A percentile compares a stretch with the other conserved stretches of the same genome.
These are phyloP conservation scores for Microtus oregoni DNA, from an alignment of 2,113 vertebrate species.

Conservation along the genomic window DNA sequence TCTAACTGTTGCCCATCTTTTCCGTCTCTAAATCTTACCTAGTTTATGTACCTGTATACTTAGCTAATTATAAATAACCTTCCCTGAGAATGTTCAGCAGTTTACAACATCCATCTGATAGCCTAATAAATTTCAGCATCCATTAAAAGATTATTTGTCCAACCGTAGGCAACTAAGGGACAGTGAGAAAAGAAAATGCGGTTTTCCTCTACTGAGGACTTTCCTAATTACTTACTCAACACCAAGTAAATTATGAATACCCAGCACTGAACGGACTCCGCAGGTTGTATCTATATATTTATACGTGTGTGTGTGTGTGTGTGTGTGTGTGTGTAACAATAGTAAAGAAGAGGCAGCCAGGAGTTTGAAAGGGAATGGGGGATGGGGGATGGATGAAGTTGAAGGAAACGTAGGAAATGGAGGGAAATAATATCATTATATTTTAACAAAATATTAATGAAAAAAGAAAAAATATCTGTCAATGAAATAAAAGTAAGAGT, in stretches of 20 bases:
- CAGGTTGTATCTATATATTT: background rate
- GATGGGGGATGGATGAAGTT: background rate
- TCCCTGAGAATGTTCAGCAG: background rate
- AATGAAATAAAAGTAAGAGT: slow-evolving; percentile 39
- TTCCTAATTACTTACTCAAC: background rate
- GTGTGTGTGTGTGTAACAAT: background rate
- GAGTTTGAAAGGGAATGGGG: background rate
- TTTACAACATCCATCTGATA: slow-evolving; percentile 2
- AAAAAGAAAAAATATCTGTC: background rate
- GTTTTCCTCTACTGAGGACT: background rate
- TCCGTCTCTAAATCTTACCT: background rate
- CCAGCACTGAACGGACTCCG: background rate
- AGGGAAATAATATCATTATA: background rate
- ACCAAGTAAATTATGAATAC: background rate
- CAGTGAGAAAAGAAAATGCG: background rate
- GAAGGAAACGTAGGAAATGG: background rate
- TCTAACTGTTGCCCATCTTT: background rate
- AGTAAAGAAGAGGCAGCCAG: background rate
- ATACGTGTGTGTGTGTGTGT: background rate
- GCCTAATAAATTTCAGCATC: slow-evolving; percentile 25
- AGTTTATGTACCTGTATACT: background rate
- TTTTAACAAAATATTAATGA: background rate
- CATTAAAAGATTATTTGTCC: background rate
- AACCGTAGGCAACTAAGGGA: background rate
- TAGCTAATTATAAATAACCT: slow-evolving; percentile 26